Evolutionary conservation across 2,797 vertebrate genomes (phyloP).

Genomic region (Notamacropus eugenii): DNA sequence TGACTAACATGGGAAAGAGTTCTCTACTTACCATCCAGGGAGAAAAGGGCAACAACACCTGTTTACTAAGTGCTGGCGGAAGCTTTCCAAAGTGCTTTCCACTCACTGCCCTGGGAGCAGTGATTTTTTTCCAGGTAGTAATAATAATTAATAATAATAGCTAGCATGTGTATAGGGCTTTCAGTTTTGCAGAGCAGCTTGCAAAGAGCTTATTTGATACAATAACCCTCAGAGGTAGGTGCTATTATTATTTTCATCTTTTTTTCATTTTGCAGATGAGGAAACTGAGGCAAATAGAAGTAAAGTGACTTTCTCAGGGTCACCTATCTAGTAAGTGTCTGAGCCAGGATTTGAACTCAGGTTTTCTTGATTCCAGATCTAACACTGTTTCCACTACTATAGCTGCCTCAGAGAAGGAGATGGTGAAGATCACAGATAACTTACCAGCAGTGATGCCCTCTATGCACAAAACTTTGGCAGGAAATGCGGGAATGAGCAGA

Average conservation of each 20-base stretch:
- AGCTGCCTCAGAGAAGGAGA: not conserved
- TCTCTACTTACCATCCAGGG: not conserved
- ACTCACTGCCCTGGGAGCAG: not conserved
- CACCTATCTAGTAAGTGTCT: not conserved
- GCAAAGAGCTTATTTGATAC: not conserved
- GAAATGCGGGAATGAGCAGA: not conserved
- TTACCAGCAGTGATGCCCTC: not conserved
- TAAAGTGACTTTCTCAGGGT: not conserved
- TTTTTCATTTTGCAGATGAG: not conserved
- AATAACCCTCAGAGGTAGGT: not conserved
- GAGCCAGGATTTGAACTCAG: not conserved
- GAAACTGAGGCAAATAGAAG: not conserved
- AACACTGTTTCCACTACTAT: not conserved
- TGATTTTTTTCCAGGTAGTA: not conserved
- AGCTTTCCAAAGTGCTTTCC: not conserved
- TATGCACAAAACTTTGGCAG: not conserved
- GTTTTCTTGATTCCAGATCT: not conserved
- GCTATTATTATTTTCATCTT: not conserved
- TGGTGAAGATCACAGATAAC: not conserved
- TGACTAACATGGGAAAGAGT: not conserved
- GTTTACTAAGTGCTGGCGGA: not conserved
- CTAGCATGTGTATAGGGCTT: not conserved
- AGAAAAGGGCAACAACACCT: not conserved
- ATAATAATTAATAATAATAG: not conserved
- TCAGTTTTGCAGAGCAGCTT: not conserved